A percentile compares a stretch with the other conserved stretches of the same genome.
Conservation (phyloP, 2,113 vertebrate genomes). For the Gila orcuttii region DNA sequence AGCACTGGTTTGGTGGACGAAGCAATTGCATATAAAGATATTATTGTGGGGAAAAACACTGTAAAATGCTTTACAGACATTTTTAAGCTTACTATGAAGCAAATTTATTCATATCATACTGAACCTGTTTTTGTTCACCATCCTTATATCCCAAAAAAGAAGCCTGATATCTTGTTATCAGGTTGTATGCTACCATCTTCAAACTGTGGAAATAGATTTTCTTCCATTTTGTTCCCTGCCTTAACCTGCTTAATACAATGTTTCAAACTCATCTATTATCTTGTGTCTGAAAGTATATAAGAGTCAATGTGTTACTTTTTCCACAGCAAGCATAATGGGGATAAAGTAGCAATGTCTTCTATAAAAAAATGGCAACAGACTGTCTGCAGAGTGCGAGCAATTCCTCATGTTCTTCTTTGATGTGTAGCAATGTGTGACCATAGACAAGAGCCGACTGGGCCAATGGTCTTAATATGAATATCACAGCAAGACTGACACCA, state of each 20-base stretch:
- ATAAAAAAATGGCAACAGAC: not conserved
- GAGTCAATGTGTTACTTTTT: not conserved
- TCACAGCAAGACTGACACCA: not conserved
- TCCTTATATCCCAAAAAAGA: not conserved
- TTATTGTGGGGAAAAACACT: not conserved
- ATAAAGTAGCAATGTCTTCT: not conserved
- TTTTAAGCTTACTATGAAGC: not conserved
- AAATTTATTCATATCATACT: not conserved
- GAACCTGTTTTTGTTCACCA: not conserved
- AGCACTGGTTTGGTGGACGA: not conserved
- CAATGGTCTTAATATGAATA: conserved; percentile 14
- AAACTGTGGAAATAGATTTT: conserved; percentile 22
- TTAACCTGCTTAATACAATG: conserved; percentile 12
- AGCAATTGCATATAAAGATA: not conserved
- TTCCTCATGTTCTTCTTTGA: not conserved
- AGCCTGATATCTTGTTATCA: not conserved
- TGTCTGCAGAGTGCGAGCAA: not conserved
- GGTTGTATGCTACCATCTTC: not conserved
- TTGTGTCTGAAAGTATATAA: conserved; percentile 5
- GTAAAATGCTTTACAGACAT: no score
- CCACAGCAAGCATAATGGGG: no score
- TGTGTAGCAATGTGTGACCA: conserved; percentile 1
- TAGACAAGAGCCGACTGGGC: conserved; percentile 4
- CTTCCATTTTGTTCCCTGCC: conserved; percentile 1
- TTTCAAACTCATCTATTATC: conserved; percentile 1